Conservation (phyloP, 2,888 invertebrate species). For the Timema cristinae region DNA sequence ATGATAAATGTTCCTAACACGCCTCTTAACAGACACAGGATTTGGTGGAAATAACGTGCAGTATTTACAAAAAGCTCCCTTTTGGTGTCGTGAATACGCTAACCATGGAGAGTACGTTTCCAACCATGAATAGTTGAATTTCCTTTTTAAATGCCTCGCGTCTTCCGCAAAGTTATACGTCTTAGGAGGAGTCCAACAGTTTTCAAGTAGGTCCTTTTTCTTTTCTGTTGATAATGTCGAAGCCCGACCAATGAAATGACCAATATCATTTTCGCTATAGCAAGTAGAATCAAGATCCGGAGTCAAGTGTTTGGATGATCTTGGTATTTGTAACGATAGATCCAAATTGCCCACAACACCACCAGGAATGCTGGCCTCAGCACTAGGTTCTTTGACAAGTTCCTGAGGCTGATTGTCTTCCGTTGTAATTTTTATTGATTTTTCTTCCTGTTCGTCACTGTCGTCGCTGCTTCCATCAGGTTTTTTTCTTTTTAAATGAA, state of each 20-base stretch:
- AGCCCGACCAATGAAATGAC: constrained; percentile 26
- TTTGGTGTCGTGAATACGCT: constrained; percentile 27
- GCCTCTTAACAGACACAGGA: constrained; percentile 31
- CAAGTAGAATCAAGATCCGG: constrained; percentile 32
- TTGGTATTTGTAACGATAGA: constrained; percentile 2
- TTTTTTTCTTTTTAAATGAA: no score
- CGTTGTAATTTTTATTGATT: no score
- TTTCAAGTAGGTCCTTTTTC: no score
- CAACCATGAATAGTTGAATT: constrained; percentile 5
- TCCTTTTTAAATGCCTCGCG: no score
- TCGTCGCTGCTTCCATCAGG: no score
- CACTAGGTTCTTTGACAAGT: no score
- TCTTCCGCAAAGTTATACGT: no score
- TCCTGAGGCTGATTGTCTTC: no score
- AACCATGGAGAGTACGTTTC: constrained; percentile 8
- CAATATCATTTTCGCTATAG: constrained; percentile 31
- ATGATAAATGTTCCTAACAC: constrained; percentile 36
- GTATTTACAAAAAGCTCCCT: constrained; percentile 35
- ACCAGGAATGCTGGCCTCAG: no score
- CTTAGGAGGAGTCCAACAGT: neutral
- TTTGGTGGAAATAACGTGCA: constrained; percentile 36
- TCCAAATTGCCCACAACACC: no score
- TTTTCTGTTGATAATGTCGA: constrained; percentile 14
- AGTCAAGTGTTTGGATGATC: constrained; percentile 33
- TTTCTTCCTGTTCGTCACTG: no score